Conservation (phyloP, 2,797 vertebrate genomes). For the Lindbergichthys nudifrons region DNA sequence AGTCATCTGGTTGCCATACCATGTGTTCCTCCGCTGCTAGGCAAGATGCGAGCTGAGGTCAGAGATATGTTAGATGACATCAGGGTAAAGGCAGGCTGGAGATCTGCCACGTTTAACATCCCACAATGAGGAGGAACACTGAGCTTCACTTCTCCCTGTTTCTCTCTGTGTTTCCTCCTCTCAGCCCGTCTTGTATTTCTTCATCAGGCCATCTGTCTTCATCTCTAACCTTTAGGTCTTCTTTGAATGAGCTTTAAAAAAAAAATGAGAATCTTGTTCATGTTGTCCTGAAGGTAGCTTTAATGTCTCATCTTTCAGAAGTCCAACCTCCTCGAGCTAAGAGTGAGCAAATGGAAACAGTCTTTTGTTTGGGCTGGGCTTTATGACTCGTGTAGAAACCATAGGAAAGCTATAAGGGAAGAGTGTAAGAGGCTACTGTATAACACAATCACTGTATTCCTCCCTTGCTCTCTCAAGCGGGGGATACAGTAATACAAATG, state of each 20-base stretch:
- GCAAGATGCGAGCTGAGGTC: conserved; percentile 66
- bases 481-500: conserved; percentile 40
- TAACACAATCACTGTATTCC: conserved; percentile 26
- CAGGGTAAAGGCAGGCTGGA: conserved; percentile 71
- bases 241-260: conserved; percentile 26
- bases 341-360: conserved; percentile 58
- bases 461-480: conserved; percentile 12
- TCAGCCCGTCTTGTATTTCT: conserved; percentile 27
- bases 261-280: conserved; percentile 21
- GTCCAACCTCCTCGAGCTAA: conserved; percentile 42
- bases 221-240: conserved; percentile 25
- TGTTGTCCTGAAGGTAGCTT: conserved; percentile 51
- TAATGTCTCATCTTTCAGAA: conserved; percentile 63
- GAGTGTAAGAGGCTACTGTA: conserved; percentile 20
- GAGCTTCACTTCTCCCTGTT: conserved; percentile 24
- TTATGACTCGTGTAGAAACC: conserved; percentile 37
- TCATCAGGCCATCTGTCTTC: conserved; percentile 28
- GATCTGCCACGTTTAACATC: conserved; percentile 53
- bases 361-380: conserved; percentile 59
- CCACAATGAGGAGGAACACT: conserved; percentile 45
- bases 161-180: conserved; percentile 12
- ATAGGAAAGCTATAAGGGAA: conserved; percentile 31
- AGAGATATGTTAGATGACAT: conserved; percentile 74
- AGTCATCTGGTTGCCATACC: conserved; percentile 75
- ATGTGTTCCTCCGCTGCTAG: conserved; percentile 39